These are phyloP conservation scores for Melipona quadrifasciata DNA, from an alignment of 1,140 invertebrate genomes.

Conservation along the genomic window DNA sequence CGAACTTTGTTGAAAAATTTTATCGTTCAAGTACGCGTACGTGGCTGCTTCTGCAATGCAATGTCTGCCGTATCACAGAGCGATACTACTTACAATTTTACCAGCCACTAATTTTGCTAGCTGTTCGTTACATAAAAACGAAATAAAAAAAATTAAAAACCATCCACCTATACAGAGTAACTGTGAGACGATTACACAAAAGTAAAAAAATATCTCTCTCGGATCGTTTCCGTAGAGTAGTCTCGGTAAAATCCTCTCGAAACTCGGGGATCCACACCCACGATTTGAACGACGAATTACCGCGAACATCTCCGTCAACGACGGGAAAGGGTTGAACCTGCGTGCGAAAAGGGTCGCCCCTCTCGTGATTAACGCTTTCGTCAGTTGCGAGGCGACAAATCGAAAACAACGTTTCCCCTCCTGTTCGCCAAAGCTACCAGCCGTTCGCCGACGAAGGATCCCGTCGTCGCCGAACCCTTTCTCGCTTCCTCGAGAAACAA, in stretches of 20 bases:
- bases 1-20: not conserved
- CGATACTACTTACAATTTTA: not conserved
- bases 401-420: conserved; percentile 39
- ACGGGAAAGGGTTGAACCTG: conserved; percentile 1
- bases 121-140: too few relatives aligned
- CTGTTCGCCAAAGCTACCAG: not conserved
- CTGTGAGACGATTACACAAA: not conserved
- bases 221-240: not conserved
- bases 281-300: not conserved
- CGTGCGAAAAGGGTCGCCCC: conserved; percentile 7
- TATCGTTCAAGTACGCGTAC: too few relatives aligned
- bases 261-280: not conserved
- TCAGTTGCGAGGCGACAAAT: conserved; percentile 28
- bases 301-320: conserved; percentile 6
- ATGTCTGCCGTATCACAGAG: too few relatives aligned
- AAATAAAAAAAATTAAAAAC: too few relatives aligned
- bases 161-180: not conserved
- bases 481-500: not conserved
- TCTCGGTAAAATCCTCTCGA: too few relatives aligned
- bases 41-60: too few relatives aligned
- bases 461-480: conserved; percentile 9
- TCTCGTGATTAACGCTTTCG: conserved; percentile 22
- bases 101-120: not conserved
- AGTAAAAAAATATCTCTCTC: not conserved
- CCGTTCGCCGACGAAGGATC: too few relatives aligned